phyloP scores from a whole-genome alignment of 2,888 invertebrate species.

The Diarsia mendica region DNA sequence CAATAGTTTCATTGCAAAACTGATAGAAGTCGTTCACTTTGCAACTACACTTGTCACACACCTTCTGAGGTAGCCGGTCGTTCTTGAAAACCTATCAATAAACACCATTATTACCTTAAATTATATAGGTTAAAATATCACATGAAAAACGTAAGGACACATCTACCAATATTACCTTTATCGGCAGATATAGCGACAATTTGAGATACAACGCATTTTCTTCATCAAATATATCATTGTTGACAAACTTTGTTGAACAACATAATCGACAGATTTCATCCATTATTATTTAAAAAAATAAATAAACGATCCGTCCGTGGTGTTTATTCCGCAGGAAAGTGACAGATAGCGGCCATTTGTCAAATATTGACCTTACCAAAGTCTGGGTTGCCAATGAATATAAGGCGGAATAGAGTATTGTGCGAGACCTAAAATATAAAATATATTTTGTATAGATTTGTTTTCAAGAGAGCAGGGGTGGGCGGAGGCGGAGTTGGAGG shows the following conservation, averaged over 20 bases:
- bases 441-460: conserved; percentile 60
- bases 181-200: conserved; percentile 93
- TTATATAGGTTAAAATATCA: conserved; percentile 68
- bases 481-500: conserved; percentile 80
- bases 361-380: conserved; percentile 81
- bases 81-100: conserved; percentile 91
- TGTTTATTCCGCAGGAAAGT: conserved; percentile 80
- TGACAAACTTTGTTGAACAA: conserved; percentile 89
- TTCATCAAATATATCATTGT: conserved; percentile 93
- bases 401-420: conserved; percentile 67
- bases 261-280: conserved; percentile 86
- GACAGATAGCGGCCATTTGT: conserved; percentile 85
- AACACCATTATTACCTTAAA: conserved; percentile 46
- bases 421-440: conserved; percentile 78
- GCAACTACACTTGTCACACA: conserved; percentile 93
- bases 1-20: conserved; percentile 93
- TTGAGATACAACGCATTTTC: conserved; percentile 92
- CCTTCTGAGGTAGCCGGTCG: conserved; percentile 93
- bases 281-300: conserved; percentile 76
- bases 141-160: conserved; percentile 51
- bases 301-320: conserved; percentile 66
- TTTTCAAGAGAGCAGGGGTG: conserved; percentile 73
- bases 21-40: conserved; percentile 93
- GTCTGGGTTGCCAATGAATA: conserved; percentile 77
- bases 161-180: conserved; percentile 90